These are phyloP conservation scores for Pristionchus exspectatus DNA, from an alignment of 2,888 invertebrate species.

Conservation along the genomic window DNA sequence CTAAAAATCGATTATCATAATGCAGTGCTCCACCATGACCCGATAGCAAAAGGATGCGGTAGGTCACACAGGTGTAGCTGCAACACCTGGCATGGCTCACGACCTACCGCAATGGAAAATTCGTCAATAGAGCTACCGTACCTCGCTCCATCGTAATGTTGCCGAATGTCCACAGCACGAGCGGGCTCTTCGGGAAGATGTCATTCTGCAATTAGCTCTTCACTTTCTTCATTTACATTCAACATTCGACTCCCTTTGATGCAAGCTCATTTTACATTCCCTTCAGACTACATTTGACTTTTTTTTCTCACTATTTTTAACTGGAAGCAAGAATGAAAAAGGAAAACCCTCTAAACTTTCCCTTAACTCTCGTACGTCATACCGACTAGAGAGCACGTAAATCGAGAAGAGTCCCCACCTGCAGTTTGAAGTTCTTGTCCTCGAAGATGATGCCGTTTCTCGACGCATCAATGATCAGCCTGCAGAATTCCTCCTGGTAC, in stretches of 20 bases:
- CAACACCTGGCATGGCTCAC: no score
- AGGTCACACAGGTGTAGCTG: not conserved
- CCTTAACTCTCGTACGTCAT: not conserved
- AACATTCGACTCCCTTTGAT: not conserved
- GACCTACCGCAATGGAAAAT: not conserved
- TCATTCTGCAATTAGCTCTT: not conserved
- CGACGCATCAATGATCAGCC: not conserved
- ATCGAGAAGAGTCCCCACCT: not conserved
- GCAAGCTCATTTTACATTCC: no score
- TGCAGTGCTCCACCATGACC: no score
- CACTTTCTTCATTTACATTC: not conserved
- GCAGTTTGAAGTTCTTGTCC: not conserved
- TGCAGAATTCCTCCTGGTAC: slow-evolving; percentile 40
- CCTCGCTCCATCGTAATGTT: not conserved
- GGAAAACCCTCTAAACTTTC: no score
- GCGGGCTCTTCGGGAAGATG: slow-evolving; percentile 32
- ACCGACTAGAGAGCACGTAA: not conserved
- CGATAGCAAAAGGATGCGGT: no score
- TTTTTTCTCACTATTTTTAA: no score
- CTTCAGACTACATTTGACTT: no score
- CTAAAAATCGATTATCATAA: no score
- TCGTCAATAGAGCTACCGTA: not conserved
- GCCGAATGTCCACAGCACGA: slow-evolving; percentile 20
- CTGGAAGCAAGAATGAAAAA: no score
- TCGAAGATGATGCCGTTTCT: slow-evolving; percentile 10